Percentiles rank a stretch among this genome's conserved stretches.
phyloP scores from a whole-genome alignment of 2,113 vertebrate species.

The Speoplatyrhinus poulsoni region DNA sequence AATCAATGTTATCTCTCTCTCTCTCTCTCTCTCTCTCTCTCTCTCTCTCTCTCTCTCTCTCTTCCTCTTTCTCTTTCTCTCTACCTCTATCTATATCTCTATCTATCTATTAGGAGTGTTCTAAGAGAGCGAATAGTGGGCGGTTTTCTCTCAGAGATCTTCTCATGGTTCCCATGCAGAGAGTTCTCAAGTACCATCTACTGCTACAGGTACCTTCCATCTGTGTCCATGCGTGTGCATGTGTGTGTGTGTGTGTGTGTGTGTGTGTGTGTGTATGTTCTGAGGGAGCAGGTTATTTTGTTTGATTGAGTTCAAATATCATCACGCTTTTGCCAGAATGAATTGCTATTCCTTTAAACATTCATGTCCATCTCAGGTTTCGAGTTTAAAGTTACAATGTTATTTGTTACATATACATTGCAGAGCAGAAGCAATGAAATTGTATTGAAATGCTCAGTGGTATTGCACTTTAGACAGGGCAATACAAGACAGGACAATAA shows the following conservation, averaged over 20 bases:
- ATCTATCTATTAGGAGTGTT: constrained; percentile 81
- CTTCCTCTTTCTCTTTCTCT: constrained; percentile 4
- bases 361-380: no score
- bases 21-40: no score
- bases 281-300: neutral
- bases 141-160: constrained; percentile 88
- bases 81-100: neutral
- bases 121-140: constrained; percentile 88
- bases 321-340: no score
- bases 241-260: constrained; percentile 11
- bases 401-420: no score
- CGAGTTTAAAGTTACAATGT: no score
- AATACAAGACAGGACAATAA: no score
- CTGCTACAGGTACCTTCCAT: constrained; percentile 59
- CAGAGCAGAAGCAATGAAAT: no score
- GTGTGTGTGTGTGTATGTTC: neutral
- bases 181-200: constrained; percentile 92
- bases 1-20: no score
- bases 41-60: neutral
- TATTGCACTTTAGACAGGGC: no score
- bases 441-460: no score
- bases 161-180: constrained; percentile 93
- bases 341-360: no score
- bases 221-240: neutral
- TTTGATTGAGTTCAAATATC: no score